These are phyloP conservation scores for Scaeva pyrastri DNA, from an alignment of 2,888 invertebrate genomes.

Conservation along the genomic window DNA sequence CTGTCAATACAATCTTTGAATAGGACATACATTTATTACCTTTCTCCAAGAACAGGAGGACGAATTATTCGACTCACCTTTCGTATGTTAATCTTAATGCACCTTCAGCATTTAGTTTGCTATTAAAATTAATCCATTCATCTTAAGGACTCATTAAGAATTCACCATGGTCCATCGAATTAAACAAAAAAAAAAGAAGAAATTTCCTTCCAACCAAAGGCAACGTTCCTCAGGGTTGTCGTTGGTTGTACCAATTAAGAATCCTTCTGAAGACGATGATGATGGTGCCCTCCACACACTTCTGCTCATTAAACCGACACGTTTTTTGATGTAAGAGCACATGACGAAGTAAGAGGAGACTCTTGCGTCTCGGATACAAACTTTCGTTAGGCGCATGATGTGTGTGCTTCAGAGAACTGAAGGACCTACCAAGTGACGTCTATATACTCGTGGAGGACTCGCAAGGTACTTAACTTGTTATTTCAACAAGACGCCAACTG, in stretches of 20 bases:
- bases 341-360: neutral
- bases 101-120: neutral
- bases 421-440: neutral
- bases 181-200: neutral
- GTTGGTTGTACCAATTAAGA: constrained; percentile 29
- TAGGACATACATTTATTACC: no score
- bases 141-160: constrained; percentile 22
- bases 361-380: neutral
- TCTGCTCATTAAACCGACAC: constrained; percentile 23
- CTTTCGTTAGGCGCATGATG: neutral
- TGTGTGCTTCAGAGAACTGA: neutral
- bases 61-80: neutral
- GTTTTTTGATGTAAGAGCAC: constrained; percentile 7
- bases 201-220: neutral
- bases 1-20: no score
- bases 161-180: constrained; percentile 1
- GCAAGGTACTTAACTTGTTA: constrained; percentile 5
- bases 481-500: constrained; percentile 20
- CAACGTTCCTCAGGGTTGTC: no score
- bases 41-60: no score
- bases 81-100: neutral
- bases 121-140: neutral
- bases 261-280: no score
- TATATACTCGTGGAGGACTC: neutral
- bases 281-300: constrained; percentile 18